A percentile compares a stretch with the other conserved stretches of the same genome.
Conservation (phyloP, 2,888 invertebrate species). For the Gasteruption jaculator region DNA sequence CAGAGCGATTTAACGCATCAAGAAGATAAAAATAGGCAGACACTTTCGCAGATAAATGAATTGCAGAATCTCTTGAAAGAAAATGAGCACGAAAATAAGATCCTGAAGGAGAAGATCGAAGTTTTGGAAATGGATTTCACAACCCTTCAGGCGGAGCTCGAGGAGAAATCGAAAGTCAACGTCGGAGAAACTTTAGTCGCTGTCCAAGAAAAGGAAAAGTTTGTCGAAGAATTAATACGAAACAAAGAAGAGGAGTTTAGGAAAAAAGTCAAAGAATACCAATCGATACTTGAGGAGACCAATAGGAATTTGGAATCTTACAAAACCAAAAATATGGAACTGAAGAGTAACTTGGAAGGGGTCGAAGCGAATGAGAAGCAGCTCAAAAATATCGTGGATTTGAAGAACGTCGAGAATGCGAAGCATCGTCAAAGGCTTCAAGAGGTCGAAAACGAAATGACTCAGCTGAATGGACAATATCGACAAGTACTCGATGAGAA, state of each 20-base stretch:
- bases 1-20: constrained; percentile 33
- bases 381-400: constrained; percentile 42
- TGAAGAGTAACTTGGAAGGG: constrained; percentile 35
- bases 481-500: constrained; percentile 49
- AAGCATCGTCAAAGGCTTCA: constrained; percentile 46
- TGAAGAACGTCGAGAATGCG: constrained; percentile 42
- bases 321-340: constrained; percentile 35
- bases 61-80: constrained; percentile 34
- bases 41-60: constrained; percentile 23
- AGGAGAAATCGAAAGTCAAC: constrained; percentile 25
- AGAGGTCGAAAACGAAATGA: constrained; percentile 49
- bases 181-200: constrained; percentile 31
- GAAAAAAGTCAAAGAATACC: constrained; percentile 27
- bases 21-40: constrained; percentile 24
- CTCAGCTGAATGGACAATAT: constrained; percentile 44
- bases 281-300: constrained; percentile 32
- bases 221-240: constrained; percentile 25
- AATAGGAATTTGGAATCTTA: constrained; percentile 27
- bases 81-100: constrained; percentile 33
- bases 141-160: constrained; percentile 31
- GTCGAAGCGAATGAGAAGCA: constrained; percentile 37
- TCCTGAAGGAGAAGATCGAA: constrained; percentile 31
- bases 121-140: constrained; percentile 34
- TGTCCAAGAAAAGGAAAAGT: constrained; percentile 33
- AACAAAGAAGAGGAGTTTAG: constrained; percentile 35